Evolutionary conservation across 2,888 invertebrate genomes (phyloP).

Genomic region (Leucoma salicis): DNA sequence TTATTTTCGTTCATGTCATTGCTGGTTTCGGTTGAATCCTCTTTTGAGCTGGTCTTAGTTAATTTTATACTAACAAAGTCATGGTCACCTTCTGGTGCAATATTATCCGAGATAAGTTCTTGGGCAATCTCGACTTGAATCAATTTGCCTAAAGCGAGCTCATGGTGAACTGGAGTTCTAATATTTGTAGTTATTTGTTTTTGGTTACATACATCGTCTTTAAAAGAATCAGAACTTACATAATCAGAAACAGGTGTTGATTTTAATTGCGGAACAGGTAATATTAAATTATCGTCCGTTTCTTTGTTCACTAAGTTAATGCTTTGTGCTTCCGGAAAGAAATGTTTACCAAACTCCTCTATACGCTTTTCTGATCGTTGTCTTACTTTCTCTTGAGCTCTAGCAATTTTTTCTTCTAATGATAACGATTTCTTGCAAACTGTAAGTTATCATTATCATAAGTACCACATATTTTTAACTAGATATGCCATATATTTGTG

Average conservation of each 20-base stretch:
- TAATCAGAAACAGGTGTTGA: not conserved
- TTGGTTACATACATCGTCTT: not conserved
- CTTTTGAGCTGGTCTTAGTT: not conserved
- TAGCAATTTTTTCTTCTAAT: conserved; percentile 59
- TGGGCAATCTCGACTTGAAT: conserved; percentile 47
- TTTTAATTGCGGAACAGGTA: not conserved
- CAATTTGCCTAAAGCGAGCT: conserved; percentile 29
- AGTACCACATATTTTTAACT: not conserved
- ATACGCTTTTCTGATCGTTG: conserved; percentile 48
- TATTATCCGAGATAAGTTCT: conserved; percentile 11
- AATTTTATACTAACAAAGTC: not conserved
- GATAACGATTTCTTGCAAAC: conserved; percentile 40
- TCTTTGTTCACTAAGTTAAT: not conserved
- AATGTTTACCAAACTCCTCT: conserved; percentile 33
- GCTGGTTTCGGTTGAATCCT: not conserved
- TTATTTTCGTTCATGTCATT: not conserved
- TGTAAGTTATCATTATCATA: conserved; percentile 36
- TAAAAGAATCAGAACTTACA: not conserved
- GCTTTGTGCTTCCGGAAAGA: conserved; percentile 5
- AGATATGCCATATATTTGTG: not conserved
- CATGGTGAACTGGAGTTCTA: conserved; percentile 30
- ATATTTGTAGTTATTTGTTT: not conserved
- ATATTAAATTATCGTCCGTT: not conserved
- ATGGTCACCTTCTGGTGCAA: not conserved
- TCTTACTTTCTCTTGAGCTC: conserved; percentile 54